phyloP scores from a whole-genome alignment of 2,113 vertebrate genomes.

The Oreamnos americanus region DNA sequence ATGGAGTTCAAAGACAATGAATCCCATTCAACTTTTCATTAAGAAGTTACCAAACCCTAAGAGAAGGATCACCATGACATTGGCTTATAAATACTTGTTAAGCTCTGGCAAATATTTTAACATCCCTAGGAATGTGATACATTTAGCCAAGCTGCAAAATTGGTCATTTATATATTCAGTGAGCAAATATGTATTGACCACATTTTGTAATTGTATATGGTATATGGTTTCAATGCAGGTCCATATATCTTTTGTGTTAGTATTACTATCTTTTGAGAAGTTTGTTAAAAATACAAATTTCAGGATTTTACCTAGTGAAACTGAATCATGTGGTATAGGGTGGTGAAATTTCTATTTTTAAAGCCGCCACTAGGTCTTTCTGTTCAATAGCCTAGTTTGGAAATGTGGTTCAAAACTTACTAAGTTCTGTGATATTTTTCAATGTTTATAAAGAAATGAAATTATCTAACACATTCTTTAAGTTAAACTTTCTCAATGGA shows the following conservation, averaged over 20 bases:
- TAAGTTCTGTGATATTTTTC: not conserved
- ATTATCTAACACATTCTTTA: not conserved
- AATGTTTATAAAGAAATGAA: not conserved
- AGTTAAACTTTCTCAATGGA: not conserved
- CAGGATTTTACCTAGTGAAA: not conserved
- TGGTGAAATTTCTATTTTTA: not conserved
- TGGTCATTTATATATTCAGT: not conserved
- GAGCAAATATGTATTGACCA: not conserved
- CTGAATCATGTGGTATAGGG: fast-evolving
- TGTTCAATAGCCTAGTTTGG: not conserved
- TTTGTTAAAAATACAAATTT: not conserved
- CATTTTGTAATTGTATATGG: not conserved
- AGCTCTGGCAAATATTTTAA: not conserved
- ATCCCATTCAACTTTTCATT: not conserved
- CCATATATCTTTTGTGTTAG: not conserved
- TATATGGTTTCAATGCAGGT: not conserved
- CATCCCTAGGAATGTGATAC: not conserved
- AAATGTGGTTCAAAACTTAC: not conserved
- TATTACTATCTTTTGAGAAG: not conserved
- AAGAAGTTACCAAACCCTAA: not conserved
- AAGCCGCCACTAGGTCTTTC: not conserved
- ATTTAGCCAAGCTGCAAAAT: not conserved
- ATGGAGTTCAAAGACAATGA: not conserved
- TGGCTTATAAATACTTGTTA: not conserved
- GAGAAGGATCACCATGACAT: not conserved